These are phyloP conservation scores for Blennius ocellaris DNA, from an alignment of 2,113 vertebrate genomes.

Conservation along the genomic window DNA sequence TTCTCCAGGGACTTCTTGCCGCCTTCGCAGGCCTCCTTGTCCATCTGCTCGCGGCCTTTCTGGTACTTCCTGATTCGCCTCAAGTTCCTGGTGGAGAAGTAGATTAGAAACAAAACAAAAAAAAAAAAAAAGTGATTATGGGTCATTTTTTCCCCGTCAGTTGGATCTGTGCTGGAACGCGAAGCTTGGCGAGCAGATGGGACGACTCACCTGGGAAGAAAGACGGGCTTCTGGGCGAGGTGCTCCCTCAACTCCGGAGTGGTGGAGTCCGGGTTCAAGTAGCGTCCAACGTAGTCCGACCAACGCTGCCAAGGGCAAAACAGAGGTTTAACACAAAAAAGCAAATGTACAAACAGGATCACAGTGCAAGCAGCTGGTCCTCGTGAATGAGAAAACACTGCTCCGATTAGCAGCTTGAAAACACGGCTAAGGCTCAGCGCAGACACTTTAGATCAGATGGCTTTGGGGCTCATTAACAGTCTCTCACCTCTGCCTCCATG, in stretches of 20 bases:
- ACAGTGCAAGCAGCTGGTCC: not conserved
- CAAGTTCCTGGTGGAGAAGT: conserved; percentile 87
- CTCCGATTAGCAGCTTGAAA: too few relatives aligned
- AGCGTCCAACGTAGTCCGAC: conserved; percentile 96
- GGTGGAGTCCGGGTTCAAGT: conserved; percentile 94
- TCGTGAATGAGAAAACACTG: too few relatives aligned
- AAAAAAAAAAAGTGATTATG: not conserved
- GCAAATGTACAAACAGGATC: not conserved
- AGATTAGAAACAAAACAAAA: conserved; percentile 12
- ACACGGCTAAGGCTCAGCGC: too few relatives aligned
- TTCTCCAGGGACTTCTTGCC: conserved; percentile 91
- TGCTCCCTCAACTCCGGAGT: conserved; percentile 96
- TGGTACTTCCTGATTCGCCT: conserved; percentile 96
- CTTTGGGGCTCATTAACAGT: not conserved
- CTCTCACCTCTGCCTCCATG: conserved; percentile 93
- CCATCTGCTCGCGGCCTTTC: conserved; percentile 92
- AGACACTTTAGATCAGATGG: too few relatives aligned
- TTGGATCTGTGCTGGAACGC: not conserved
- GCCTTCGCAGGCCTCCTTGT: conserved; percentile 90
- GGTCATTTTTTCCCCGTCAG: not conserved
- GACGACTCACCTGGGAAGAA: conserved; percentile 91
- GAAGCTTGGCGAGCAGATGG: not conserved
- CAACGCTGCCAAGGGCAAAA: conserved; percentile 87
- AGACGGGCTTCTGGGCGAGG: conserved; percentile 97
- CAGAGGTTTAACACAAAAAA: not conserved